Base-by-base conservation (phyloP, 1,140 invertebrate genomes). In the Hestina assimilis region DNA sequence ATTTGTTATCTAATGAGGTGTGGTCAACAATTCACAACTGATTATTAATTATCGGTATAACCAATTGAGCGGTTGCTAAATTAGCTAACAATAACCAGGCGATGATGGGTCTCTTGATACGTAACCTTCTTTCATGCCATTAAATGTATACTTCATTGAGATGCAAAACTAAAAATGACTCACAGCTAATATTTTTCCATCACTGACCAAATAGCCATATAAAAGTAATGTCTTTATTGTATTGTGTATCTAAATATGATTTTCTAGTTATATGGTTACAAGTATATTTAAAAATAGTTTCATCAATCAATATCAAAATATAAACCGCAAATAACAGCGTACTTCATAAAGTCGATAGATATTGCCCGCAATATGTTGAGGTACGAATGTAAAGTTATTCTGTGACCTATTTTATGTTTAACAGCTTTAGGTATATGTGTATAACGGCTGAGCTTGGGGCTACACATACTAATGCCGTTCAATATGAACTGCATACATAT, bases 61-160 rank as follows among this genome's bases (percentile, higher is more conserved):
- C 56, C 21, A 31, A 55, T 55, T 41, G 46, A 51, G n/a, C 21
- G 42, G 41, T 47, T 47, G 29, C 47, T 45, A 51, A 59, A 59
- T 51, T 50, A 45, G 43, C 35, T 57, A 45, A 21, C 50, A 15
- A 23, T 43, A 12, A 48, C 33, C 26, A 48, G 46, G 28, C 17
- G 24, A 48, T 26, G 20, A 21, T 12, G n/a, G 11, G 31, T 33
- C 8, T 9, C n/a, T 28, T 28, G n/a, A 2, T n/a, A 9, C 7
- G 7, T 28, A n/a, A n/a, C 24, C 24, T 28, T 28, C 8, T 28
- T 28, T 7, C 24, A 3, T 28, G 5, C 1, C 1, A n/a, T n/a
- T n/a, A 2, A 28, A 28, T 2, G 24, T 28, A 7, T 28, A 28
- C n/a, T 28, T 28, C n/a, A 6, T n/a, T 28, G 8, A 28, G 6